Base-by-base conservation (phyloP, 2,888 invertebrate genomes). In the Eupsilia transversa region DNA sequence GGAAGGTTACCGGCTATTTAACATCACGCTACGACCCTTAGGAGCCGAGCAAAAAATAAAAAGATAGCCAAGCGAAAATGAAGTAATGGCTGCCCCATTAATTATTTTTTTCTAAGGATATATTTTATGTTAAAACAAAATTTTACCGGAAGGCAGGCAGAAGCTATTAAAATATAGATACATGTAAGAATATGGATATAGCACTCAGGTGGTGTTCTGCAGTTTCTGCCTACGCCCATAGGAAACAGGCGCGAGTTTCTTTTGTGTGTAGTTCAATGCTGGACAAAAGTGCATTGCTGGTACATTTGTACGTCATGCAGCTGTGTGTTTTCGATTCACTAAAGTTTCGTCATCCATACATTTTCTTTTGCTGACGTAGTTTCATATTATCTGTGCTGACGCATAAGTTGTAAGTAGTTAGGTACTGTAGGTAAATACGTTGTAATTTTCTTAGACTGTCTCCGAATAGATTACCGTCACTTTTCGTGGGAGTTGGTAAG, bases 381-480 rank as follows among this genome's bases (percentile, higher is more conserved):
- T n/a, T n/a, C n/a, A n/a, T n/a, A n/a, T n/a, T n/a, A n/a, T n/a
- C n/a, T n/a, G n/a, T 65, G 27, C 38, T 80, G 74, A 77, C 74
- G 64, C 74, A 74, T 35, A 64, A 38, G 12, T 46, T 54, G 38
- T 30, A 41, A 17, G 27, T 60, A 60, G n/a, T 2, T 61, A 60
- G n/a, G 5, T 61, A 38, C 35, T n/a, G 9, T 61, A 61, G n/a
- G 23, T 61, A 38, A 38, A 30, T 43, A 41, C 76, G 9, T 30
- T n/a, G 77, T 56, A 67, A 56, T 46, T 46, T 77, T 74, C 64
- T 27, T 30, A 35, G 17, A 54, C 14, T 35, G n/a, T 75, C 52
- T 76, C 38, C 5, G 23, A 79, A 81, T 81, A 79, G 76, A 67
- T 46, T 33, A 20, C 20, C 17, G 63, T 81, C 77, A 81, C 52